Evolutionary conservation across 2,797 vertebrate species (phyloP), one percentile per base, ranked within the genome.

Genomic region (Aulostomus chinensis): DNA sequence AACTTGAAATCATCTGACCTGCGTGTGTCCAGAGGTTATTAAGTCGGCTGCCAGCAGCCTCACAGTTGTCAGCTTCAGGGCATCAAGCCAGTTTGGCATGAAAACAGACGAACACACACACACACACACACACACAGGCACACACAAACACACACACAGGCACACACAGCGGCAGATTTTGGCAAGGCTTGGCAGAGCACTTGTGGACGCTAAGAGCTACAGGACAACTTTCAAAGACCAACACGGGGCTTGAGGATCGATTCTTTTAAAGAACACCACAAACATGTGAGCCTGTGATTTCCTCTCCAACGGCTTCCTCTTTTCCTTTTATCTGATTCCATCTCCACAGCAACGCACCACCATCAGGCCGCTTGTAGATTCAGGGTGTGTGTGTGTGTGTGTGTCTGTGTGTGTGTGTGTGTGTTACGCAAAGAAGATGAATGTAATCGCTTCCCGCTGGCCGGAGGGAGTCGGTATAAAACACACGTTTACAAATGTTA

Each of bases 401-500:
- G n/a, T n/a, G n/a, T n/a, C n/a, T n/a, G n/a, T n/a, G n/a, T n/a
- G n/a, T n/a, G n/a, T n/a, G n/a, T n/a, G n/a, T n/a, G n/a, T n/a
- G n/a, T n/a, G n/a, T n/a, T n/a, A n/a, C n/a, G 26, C 34, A 33
- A 33, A 72, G 40, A 48, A 51, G 59, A 62, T 61, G 48, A 68
- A 50, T 67, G 52, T 70, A 53, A 62, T 76, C 39, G 12, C 38
- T 16, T 64, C 57, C 21, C 38, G 24, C 46, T 43, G 22, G 35
- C 70, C 80, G 61, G 34, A 38, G 29, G 72, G 64, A 78, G 16
- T 7, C 10, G 30, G 71, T 52, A 33, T 55, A 20, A 63, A 66
- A 45, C 22, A 49, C 1, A 84, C 83, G 88, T 72, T 86, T 90
- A 89, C 90, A 90, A 89, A 88, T 89, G 86, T 85, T 68, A 76